These are phyloP conservation scores for Camptogramma bilineatum DNA, from an alignment of 2,888 invertebrate genomes.

Conservation along the genomic window DNA sequence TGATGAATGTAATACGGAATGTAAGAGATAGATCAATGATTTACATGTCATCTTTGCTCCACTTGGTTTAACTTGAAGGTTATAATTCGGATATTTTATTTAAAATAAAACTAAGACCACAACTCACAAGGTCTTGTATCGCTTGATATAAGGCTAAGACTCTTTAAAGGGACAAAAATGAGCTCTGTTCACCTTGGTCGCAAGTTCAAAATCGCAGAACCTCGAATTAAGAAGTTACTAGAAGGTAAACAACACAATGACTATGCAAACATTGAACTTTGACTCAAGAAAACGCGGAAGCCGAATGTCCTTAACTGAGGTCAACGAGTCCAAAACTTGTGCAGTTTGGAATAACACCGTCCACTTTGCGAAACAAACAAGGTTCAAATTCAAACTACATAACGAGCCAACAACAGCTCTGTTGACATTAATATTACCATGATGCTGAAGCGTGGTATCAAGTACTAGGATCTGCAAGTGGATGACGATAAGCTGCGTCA, in stretches of 20 bases:
- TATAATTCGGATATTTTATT: not conserved
- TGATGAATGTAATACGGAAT: not conserved
- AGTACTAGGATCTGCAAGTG: conserved; percentile 1
- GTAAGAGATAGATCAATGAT: not conserved
- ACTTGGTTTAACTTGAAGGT: too few species aligned
- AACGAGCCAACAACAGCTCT: not conserved
- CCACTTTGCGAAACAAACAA: conserved; percentile 17
- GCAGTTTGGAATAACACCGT: conserved; percentile 24
- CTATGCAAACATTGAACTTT: conserved; percentile 36
- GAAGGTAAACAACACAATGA: conserved; percentile 30
- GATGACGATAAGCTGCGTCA: conserved; percentile 45
- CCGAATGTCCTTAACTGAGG: conserved; percentile 19
- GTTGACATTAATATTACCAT: conserved; percentile 1
- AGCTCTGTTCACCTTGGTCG: conserved; percentile 2
- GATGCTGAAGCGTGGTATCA: conserved; percentile 2
- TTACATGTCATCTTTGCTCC: not conserved
- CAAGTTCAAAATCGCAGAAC: conserved; percentile 7
- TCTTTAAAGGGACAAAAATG: conserved; percentile 4
- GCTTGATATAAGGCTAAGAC: not conserved
- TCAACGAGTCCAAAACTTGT: conserved; percentile 32
- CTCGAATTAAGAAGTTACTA: conserved; percentile 9
- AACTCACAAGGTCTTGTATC: not conserved
- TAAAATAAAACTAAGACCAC: not conserved
- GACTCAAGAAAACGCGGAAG: conserved; percentile 32
- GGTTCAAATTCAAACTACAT: conserved; percentile 15